Evolutionary conservation across 2,113 vertebrate species (phyloP), one percentile per base, ranked within the genome.

Genomic region (Philantomba maxwellii): DNA sequence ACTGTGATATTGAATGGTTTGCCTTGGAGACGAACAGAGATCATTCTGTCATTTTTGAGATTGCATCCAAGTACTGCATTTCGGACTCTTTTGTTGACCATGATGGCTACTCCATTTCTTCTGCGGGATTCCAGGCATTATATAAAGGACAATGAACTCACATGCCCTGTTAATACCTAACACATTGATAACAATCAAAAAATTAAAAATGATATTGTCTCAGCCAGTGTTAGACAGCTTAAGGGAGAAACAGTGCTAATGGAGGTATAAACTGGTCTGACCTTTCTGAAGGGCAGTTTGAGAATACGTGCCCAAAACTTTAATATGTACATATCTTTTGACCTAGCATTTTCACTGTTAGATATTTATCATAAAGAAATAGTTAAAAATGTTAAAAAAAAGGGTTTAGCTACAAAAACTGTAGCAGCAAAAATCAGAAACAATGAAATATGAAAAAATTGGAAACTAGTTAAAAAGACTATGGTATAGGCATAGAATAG

Each of bases 291-390:
- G 45, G 53, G 58, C 26, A 75, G 16, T 89, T 96, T 93, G 47
- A 95, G 47, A 83, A 73, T 78, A 73, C 3, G n/a, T 75, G 80
- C 30, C 26, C 51, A 58, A 84, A 97, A 36, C 15, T 83, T 80
- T 83, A 97, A 92, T 92, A 92, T 58, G 6, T 87, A 23, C 11
- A 39, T 87, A 81, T 84, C 57, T 94, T 88, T 87, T 95, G 45
- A 78, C 73, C 26, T 33, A 94, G 45, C 1, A 83, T 95, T 97
- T 94, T 53, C 39, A 75, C 4, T 58, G 55, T 60, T 91, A 75
- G 45, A 12, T 77, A 57, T 93, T 93, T 88, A 87, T 78, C 26
- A 30, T 73, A 97, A 95, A 33, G 12, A 92, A 95, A 95, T 94
- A 86, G 39, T 64, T 90, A 82, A 58, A 62, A 62, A 89, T 83